phyloP scores from a whole-genome alignment of 2,113 vertebrate species.

The Nansenia antarctica region DNA sequence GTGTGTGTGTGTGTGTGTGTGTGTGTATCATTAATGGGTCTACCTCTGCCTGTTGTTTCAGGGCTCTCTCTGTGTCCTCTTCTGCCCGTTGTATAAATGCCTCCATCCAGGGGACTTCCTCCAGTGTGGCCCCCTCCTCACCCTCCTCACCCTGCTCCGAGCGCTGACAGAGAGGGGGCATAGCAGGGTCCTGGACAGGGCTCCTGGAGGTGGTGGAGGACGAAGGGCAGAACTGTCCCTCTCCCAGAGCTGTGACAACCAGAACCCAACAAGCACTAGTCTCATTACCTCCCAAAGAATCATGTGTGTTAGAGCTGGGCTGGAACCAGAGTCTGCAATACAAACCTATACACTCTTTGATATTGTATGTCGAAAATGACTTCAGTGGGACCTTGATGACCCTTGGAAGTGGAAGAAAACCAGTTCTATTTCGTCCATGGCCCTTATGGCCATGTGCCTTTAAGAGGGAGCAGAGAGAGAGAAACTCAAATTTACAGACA shows the following conservation, averaged over 20 bases:
- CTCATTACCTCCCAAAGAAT: background rate
- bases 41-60: slow-evolving; percentile 39
- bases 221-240: background rate
- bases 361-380: background rate
- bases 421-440: background rate
- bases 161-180: background rate
- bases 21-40: background rate
- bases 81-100: slow-evolving; percentile 4
- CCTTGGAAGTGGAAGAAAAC: background rate
- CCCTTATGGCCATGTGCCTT: background rate
- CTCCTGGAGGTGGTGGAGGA: background rate
- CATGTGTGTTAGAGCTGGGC: background rate
- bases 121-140: background rate
- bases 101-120: slow-evolving; percentile 5
- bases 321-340: background rate
- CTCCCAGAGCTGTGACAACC: slow-evolving; percentile 12
- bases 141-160: background rate
- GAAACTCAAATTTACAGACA: background rate
- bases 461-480: background rate
- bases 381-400: background rate
- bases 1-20: background rate
- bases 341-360: background rate
- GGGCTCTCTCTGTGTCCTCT: slow-evolving; percentile 29
- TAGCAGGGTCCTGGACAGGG: background rate
- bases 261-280: background rate